These are phyloP conservation scores for Chaetura pelagica DNA, from an alignment of 2,113 vertebrate genomes.

Conservation along the genomic window DNA sequence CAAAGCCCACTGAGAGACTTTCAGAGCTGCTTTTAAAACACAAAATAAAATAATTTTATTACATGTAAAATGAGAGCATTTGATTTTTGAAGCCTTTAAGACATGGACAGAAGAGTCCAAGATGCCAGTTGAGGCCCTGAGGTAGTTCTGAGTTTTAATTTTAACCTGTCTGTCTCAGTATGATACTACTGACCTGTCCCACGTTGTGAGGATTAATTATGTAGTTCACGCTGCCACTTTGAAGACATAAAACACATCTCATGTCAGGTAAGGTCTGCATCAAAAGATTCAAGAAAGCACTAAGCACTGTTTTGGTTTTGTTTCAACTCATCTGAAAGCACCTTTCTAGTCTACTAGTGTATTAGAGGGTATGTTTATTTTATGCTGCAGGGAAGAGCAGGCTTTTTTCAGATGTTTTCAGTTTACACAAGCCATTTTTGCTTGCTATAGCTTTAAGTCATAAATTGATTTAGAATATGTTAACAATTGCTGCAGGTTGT, in stretches of 20 bases:
- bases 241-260: neutral
- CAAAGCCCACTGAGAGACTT: neutral
- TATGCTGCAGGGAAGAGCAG: neutral
- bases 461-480: neutral
- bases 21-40: neutral
- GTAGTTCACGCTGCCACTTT: neutral
- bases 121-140: neutral
- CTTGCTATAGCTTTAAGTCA: neutral
- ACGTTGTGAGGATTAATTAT: neutral
- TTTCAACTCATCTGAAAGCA: neutral
- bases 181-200: neutral
- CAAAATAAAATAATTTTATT: neutral
- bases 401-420: neutral
- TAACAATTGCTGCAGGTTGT: neutral
- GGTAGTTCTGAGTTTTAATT: neutral
- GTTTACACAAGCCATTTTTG: neutral
- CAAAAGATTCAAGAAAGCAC: neutral
- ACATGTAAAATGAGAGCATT: neutral
- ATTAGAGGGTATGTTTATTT: neutral
- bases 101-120: neutral
- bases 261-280: neutral
- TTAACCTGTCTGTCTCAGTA: constrained; percentile 1
- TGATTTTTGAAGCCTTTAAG: constrained; percentile 12
- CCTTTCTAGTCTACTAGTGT: neutral
- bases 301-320: neutral